These are phyloP conservation scores for Chromoteleia sp. DNA, from an alignment of 2,888 invertebrate genomes.

Conservation along the genomic window DNA sequence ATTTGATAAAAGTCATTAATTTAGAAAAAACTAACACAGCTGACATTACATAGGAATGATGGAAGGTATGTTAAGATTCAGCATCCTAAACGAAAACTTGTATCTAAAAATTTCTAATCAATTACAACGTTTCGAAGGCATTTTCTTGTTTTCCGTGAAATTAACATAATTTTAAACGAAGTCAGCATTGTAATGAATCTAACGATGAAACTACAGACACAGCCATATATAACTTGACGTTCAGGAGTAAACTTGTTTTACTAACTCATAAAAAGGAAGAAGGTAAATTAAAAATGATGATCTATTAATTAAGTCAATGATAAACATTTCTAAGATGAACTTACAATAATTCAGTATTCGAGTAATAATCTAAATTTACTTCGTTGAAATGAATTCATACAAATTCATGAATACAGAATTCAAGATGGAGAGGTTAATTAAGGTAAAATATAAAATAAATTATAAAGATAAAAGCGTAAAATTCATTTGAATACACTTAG, in stretches of 20 bases:
- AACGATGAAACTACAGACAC: slow-evolving; percentile 10
- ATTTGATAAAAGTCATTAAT: slow-evolving; percentile 34
- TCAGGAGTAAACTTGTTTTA: background rate
- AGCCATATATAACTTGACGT: slow-evolving; percentile 1
- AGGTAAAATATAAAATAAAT: slow-evolving; percentile 29
- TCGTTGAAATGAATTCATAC: slow-evolving; percentile 14
- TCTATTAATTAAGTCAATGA: slow-evolving; percentile 26
- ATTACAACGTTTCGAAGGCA: slow-evolving; percentile 40
- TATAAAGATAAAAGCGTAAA: slow-evolving; percentile 43
- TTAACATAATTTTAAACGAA: slow-evolving; percentile 54
- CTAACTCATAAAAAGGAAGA: background rate
- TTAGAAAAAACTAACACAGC: background rate
- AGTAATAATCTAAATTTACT: slow-evolving; percentile 2
- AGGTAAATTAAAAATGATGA: background rate
- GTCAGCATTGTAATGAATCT: slow-evolving; percentile 19
- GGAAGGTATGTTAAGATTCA: slow-evolving; percentile 30
- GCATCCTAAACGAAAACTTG: slow-evolving; percentile 15
- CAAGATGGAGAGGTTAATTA: slow-evolving; percentile 45
- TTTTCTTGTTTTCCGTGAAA: slow-evolving; percentile 45
- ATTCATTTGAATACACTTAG: slow-evolving; percentile 45
- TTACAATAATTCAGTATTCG: background rate
- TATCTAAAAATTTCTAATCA: slow-evolving; percentile 44
- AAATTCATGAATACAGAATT: slow-evolving; percentile 37
- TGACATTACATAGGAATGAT: slow-evolving; percentile 23
- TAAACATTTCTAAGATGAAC: slow-evolving; percentile 11